A percentile compares a stretch with the other conserved stretches of the same genome.
These are phyloP conservation scores for Mergus octosetaceus DNA, from an alignment of 2,797 vertebrate genomes.

Conservation along the genomic window DNA sequence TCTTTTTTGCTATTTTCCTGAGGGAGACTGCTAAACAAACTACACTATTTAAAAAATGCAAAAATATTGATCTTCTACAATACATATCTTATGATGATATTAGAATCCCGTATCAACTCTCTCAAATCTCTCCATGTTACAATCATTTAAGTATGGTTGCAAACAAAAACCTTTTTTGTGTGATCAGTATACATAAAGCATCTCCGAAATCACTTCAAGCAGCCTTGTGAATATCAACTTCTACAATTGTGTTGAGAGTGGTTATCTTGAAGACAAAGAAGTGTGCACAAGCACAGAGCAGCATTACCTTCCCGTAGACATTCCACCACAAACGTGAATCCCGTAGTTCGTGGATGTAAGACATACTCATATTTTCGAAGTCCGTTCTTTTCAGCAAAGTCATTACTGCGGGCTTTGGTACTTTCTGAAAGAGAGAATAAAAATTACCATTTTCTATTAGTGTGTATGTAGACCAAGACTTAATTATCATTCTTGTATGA, in stretches of 20 bases:
- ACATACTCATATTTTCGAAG: constrained; percentile 91
- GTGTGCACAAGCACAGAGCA: not conserved
- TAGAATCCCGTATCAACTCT: not conserved
- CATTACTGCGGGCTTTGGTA: constrained; percentile 88
- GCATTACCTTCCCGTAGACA: constrained; percentile 88
- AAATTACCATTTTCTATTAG: not conserved
- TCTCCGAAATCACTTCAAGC: not conserved
- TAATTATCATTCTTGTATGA: not conserved
- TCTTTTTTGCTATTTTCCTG: not conserved
- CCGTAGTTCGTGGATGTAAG: constrained; percentile 93
- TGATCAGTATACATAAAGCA: not conserved
- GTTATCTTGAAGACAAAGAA: not conserved
- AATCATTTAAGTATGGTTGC: not conserved
- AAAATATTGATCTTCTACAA: not conserved
- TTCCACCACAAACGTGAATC: constrained; percentile 95
- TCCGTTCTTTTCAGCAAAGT: constrained; percentile 88
- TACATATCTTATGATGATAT: not conserved
- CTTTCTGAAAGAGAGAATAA: constrained; percentile 80
- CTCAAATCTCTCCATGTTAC: not conserved
- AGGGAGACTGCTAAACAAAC: not conserved
- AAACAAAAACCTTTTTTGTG: not conserved
- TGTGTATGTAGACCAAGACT: not conserved
- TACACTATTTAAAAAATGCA: not conserved
- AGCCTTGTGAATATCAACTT: not conserved
- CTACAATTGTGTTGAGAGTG: not conserved